phyloP scores from a whole-genome alignment of 2,113 vertebrate species.

The Girardinichthys multiradiatus region DNA sequence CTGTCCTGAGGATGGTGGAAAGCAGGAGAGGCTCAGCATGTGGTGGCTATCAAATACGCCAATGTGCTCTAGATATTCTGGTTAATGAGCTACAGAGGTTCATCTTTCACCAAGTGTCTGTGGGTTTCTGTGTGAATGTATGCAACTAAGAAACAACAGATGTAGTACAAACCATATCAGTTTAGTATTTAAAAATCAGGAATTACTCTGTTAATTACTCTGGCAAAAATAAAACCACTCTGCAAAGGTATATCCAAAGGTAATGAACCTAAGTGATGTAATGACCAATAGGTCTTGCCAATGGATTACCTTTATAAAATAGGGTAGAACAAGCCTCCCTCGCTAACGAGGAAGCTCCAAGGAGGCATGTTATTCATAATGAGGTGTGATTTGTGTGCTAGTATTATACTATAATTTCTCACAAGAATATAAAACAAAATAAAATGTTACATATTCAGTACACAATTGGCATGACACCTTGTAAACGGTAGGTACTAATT shows the following conservation, averaged over 20 bases:
- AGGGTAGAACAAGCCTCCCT: no score
- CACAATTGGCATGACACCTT: no score
- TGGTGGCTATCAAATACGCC: slow-evolving; percentile 51
- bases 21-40: slow-evolving; percentile 52
- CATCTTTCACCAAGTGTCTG: slow-evolving; percentile 31
- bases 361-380: no score
- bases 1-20: slow-evolving; percentile 36
- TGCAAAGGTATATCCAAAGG: neutral
- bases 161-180: neutral
- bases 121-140: slow-evolving; percentile 15
- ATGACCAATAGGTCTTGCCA: no score
- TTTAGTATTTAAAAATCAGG: neutral
- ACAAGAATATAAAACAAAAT: no score
- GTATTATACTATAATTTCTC: no score
- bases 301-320: no score
- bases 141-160: slow-evolving; percentile 3
- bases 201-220: neutral
- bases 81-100: slow-evolving; percentile 64
- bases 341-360: no score
- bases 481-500: no score
- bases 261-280: no score
- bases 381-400: no score
- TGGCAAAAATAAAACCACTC: neutral
- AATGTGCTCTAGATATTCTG: slow-evolving; percentile 42
- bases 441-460: no score